phyloP scores from a whole-genome alignment of 2,797 vertebrate genomes.

The Trematomus bernacchii region DNA sequence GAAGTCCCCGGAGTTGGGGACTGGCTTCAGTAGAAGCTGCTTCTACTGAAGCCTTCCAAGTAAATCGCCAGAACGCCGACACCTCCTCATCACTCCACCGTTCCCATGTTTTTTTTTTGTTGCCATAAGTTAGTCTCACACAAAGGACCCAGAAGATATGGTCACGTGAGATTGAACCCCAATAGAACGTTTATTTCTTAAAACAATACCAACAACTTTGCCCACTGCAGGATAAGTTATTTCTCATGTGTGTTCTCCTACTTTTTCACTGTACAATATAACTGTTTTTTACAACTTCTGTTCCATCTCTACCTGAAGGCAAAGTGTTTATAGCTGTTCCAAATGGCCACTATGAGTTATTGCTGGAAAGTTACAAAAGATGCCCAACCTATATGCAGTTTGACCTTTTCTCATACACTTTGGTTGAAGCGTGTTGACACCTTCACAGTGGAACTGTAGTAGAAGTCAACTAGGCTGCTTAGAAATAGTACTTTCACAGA shows the following conservation, averaged over 20 bases:
- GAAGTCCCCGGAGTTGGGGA: no score
- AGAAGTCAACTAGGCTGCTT: neutral
- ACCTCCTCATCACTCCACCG: no score
- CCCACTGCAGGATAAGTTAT: neutral
- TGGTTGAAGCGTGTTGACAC: neutral
- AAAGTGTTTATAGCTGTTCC: neutral
- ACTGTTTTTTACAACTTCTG: rapidly evolving
- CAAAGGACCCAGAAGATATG: neutral
- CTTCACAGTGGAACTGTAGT: neutral
- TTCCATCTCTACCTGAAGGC: neutral
- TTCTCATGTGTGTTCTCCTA: neutral
- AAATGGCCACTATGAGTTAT: neutral
- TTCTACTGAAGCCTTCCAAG: no score
- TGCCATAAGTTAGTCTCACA: neutral
- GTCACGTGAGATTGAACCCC: neutral
- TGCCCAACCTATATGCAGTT: neutral
- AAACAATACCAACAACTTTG: neutral
- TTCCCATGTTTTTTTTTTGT: no score
- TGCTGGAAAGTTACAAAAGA: neutral
- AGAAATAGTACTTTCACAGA: neutral
- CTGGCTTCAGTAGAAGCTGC: no score
- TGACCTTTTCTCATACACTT: neutral
- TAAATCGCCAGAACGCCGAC: no score
- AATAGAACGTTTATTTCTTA: neutral
- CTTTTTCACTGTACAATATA: neutral